Evolutionary conservation across 2,113 vertebrate species (phyloP).

Genomic region (rat (Rattus norvegicus)): DNA sequence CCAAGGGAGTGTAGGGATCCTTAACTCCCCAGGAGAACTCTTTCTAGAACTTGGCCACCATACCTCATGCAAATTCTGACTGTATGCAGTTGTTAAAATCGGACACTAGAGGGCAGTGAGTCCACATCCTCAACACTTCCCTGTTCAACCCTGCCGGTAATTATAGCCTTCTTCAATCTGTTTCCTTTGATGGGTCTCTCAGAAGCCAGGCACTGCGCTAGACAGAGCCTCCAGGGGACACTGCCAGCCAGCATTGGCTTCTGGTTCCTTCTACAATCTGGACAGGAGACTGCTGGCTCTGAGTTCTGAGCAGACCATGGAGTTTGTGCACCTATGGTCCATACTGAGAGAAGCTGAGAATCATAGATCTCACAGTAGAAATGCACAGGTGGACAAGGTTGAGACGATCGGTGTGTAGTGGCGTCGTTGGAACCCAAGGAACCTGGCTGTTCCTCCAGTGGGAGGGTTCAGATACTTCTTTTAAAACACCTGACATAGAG

Average conservation of each 20-base stretch:
- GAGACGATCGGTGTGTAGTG: not conserved
- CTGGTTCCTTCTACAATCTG: not conserved
- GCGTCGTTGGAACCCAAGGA: not conserved
- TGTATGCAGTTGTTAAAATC: not conserved
- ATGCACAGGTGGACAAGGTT: not conserved
- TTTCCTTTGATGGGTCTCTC: not conserved
- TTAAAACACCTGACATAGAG: no score
- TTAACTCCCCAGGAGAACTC: not conserved
- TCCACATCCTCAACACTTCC: accelerated
- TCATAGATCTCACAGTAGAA: no score
- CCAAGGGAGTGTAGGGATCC: not conserved
- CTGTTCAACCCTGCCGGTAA: not conserved
- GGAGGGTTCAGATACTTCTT: not conserved
- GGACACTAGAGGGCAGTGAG: not conserved
- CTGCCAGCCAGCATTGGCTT: not conserved
- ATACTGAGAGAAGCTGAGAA: not conserved
- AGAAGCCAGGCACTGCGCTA: not conserved
- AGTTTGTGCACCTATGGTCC: not conserved
- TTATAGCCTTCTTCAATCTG: no score
- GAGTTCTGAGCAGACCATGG: not conserved
- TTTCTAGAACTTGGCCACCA: not conserved
- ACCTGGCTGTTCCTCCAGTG: not conserved
- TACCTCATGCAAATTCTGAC: accelerated
- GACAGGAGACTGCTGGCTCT: not conserved
- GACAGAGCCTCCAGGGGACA: not conserved